phyloP scores from a whole-genome alignment of 1,140 invertebrate species.

The Drosophila parabipectinata region DNA sequence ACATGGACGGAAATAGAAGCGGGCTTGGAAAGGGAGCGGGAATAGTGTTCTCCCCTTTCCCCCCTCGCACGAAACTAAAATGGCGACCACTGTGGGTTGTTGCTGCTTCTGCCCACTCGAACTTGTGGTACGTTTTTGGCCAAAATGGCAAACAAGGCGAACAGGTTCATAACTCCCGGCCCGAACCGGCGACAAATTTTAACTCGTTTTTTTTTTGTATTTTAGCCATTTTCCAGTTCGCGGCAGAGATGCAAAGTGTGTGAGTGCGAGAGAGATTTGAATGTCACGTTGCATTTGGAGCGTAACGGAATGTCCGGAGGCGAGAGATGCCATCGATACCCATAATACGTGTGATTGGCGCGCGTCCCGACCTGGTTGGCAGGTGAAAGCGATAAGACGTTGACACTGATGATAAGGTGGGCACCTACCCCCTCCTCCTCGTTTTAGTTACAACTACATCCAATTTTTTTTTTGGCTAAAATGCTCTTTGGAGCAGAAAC shows the following conservation, averaged over 20 bases:
- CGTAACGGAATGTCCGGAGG: constrained; percentile 35
- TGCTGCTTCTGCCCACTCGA: constrained; percentile 57
- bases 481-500: constrained; percentile 54
- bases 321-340: constrained; percentile 42
- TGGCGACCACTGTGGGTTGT: constrained; percentile 42
- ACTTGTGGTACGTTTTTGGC: constrained; percentile 36
- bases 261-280: constrained; percentile 46
- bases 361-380: background rate
- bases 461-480: constrained; percentile 3
- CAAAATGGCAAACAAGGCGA: constrained; percentile 68
- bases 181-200: constrained; percentile 47
- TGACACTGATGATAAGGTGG: constrained; percentile 16
- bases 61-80: constrained; percentile 34
- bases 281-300: constrained; percentile 69
- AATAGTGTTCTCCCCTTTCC: constrained; percentile 18
- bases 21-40: constrained; percentile 20
- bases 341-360: constrained; percentile 25
- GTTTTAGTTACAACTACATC: background rate
- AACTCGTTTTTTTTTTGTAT: constrained; percentile 11
- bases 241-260: constrained; percentile 26
- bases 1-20: constrained; percentile 35
- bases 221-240: constrained; percentile 21
- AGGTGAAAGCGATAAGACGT: constrained; percentile 56
- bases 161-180: constrained; percentile 69
- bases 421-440: no score